A percentile compares a stretch with the other conserved stretches of the same genome.
Evolutionary conservation across 2,888 invertebrate species (phyloP).

Genomic region (Anthrax anthrax): DNA sequence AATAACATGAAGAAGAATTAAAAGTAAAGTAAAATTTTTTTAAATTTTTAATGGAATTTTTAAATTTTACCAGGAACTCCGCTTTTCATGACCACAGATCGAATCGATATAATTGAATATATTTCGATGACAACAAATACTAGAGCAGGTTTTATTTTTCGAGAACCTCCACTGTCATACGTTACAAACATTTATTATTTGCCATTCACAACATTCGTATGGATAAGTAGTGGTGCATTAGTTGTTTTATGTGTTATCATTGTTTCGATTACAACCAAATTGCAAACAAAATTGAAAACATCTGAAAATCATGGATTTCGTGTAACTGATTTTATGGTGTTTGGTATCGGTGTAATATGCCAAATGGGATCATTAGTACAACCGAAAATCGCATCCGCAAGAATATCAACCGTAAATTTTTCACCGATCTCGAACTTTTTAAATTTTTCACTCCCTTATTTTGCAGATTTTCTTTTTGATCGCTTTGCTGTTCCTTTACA

Average conservation of each 20-base stretch:
- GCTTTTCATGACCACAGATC: conserved; percentile 26
- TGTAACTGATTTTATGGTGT: conserved; percentile 35
- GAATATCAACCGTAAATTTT: conserved; percentile 11
- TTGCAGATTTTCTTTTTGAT: conserved; percentile 43
- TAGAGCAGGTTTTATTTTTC: conserved; percentile 45
- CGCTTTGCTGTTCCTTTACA: conserved; percentile 44
- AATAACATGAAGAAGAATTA: not conserved
- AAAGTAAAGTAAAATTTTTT: no score
- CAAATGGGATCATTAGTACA: conserved; percentile 45
- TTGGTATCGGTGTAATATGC: conserved; percentile 43
- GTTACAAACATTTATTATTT: conserved; percentile 50
- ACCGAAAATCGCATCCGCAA: conserved; percentile 31
- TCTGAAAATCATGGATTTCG: not conserved
- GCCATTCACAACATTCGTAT: conserved; percentile 48
- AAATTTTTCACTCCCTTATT: not conserved
- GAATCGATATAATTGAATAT: conserved; percentile 36
- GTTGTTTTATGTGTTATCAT: conserved; percentile 18
- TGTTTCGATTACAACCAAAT: conserved; percentile 4
- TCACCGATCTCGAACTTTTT: not conserved
- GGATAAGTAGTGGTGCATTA: conserved; percentile 42
- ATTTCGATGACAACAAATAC: conserved; percentile 42
- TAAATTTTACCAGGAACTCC: conserved; percentile 36
- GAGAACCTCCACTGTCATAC: conserved; percentile 49
- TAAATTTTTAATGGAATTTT: no score
- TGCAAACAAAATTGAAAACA: not conserved